These are phyloP conservation scores for Eulacestoma nigropectus DNA, from an alignment of 2,113 vertebrate species.

Conservation along the genomic window DNA sequence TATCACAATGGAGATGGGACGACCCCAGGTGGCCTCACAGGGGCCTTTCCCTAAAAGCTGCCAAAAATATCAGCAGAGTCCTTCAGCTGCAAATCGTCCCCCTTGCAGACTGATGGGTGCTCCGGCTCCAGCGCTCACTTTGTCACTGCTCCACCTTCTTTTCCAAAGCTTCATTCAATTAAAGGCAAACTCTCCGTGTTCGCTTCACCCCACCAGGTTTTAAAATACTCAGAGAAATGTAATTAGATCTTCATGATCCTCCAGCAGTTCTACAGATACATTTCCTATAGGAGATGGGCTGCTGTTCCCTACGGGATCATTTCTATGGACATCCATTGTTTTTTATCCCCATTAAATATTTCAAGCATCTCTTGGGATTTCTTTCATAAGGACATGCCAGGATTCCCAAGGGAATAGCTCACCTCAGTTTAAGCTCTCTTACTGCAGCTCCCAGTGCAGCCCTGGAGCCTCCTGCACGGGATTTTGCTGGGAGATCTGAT, in stretches of 20 bases:
- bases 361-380: background rate
- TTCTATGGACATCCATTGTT: background rate
- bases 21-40: background rate
- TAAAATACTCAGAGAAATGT: background rate
- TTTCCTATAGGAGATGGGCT: background rate
- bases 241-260: background rate
- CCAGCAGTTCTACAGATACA: background rate
- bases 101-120: background rate
- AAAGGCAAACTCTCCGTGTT: background rate
- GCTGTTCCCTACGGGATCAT: background rate
- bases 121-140: background rate
- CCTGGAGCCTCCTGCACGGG: rapidly evolving
- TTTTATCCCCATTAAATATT: background rate
- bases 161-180: background rate
- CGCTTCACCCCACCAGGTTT: background rate
- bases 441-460: background rate
- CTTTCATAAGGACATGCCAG: rapidly evolving
- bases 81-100: background rate
- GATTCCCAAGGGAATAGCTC: background rate
- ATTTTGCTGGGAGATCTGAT: background rate
- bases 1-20: rapidly evolving
- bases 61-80: background rate
- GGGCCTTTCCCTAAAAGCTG: background rate
- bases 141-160: background rate
- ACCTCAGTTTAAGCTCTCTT: background rate